Evolutionary conservation across 2,888 invertebrate species (phyloP), one percentile per base, ranked within the genome.

Genomic region (Pristionchus mayeri): DNA sequence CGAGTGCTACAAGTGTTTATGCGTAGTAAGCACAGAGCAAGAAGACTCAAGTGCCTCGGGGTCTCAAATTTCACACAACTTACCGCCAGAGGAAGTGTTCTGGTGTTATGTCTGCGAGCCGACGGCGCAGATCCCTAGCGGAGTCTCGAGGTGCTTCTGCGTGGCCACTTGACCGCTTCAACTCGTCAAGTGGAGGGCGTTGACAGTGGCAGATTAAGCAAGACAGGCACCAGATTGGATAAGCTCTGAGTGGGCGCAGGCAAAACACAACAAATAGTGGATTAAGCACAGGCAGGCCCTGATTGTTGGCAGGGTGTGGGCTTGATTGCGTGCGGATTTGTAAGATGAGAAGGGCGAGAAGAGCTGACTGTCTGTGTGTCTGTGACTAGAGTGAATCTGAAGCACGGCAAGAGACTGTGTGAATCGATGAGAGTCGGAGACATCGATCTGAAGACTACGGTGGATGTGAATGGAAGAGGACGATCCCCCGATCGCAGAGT

Each of bases 211-310:
- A 71, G 71, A 71, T 71, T 71, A 71, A 24, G 71, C 21, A n/a
- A 54, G 40, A 24, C 40, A n/a, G 37, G 9, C 71, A 63, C 30
- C 34, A 34, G 60, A 63, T 63, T 40, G 71, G 71, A 44, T 71
- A 71, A 71, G 71, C 71, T 71, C 34, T 37, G 34, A 37, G 34
- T n/a, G n/a, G n/a, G 21, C n/a, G 44, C n/a, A 18, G 71, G 37
- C 21, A 16, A 71, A 71, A 71, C 40, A 71, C 71, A 71, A 71
- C 71, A 71, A 71, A 71, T 71, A 71, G 71, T 71, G 71, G 71
- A 34, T 34, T 34, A 34, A 24, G 60, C 30, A 21, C n/a, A 18
- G 71, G 71, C 63, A 63, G 34, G 63, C 40, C 71, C 7, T 71
- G 71, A 71, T 71, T 71, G 71, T 71, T 63, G 34, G 27, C 30